phyloP scores from a whole-genome alignment of 2,113 vertebrate species.

The Rallus limicola region DNA sequence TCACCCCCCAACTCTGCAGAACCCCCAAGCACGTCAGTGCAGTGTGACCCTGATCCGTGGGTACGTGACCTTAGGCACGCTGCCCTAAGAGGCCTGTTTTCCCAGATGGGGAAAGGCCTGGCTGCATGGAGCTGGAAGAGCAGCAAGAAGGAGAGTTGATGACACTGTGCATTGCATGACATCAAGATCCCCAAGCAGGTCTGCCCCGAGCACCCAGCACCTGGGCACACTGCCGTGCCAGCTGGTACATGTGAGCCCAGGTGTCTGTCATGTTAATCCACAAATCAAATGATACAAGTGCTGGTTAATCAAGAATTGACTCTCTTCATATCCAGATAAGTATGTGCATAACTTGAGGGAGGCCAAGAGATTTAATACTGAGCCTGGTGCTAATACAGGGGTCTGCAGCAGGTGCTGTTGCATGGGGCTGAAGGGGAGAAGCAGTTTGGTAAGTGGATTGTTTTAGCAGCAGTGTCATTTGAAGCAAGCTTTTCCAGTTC shows the following conservation, averaged over 20 bases:
- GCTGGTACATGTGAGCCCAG: background rate
- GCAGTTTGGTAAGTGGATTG: background rate
- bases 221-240: background rate
- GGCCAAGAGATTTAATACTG: background rate
- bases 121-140: background rate
- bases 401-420: background rate
- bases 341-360: background rate
- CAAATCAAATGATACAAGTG: background rate
- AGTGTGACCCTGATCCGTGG: accelerated
- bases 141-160: accelerated
- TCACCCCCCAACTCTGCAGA: background rate
- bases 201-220: accelerated
- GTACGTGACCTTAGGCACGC: background rate
- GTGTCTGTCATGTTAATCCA: background rate
- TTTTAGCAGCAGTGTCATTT: background rate
- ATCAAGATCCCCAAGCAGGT: accelerated
- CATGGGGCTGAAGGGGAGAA: background rate
- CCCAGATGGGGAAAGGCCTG: background rate
- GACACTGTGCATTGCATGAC: background rate
- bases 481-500: background rate
- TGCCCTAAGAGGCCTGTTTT: background rate
- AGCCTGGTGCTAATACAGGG: background rate
- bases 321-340: background rate
- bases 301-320: background rate
- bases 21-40: accelerated